Percentiles rank a stretch among this genome's conserved stretches.
phyloP scores from a whole-genome alignment of 2,797 vertebrate genomes.

The Potorous gilbertii region DNA sequence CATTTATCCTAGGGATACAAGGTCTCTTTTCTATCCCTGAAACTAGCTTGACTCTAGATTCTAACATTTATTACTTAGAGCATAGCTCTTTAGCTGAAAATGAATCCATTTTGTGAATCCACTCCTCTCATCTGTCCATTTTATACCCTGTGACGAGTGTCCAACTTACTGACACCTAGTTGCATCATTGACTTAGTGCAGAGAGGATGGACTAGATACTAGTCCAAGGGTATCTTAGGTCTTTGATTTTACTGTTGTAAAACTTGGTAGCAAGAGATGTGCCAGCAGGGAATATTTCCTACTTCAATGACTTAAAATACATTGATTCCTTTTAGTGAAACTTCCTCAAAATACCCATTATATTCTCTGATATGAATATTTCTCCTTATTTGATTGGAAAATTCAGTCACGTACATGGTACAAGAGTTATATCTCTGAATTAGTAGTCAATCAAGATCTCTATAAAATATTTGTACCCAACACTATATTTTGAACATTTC shows the following conservation, averaged over 20 bases:
- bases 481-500: background rate
- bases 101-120: background rate
- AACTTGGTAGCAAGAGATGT: conserved; percentile 54
- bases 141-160: background rate
- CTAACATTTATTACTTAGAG: background rate
- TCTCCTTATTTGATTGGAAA: conserved; percentile 44
- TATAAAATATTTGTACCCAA: background rate
- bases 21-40: background rate
- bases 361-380: background rate
- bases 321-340: conserved; percentile 55
- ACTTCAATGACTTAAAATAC: background rate
- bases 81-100: background rate
- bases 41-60: background rate
- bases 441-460: background rate
- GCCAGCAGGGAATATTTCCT: conserved; percentile 55
- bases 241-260: background rate
- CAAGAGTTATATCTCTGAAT: background rate
- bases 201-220: background rate
- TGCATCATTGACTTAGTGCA: background rate
- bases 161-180: background rate
- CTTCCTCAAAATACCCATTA: conserved; percentile 13
- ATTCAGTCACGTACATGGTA: background rate
- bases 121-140: background rate
- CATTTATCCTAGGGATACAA: background rate
- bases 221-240: background rate